These are phyloP conservation scores for Euglossa dilemma DNA, from an alignment of 1,140 invertebrate genomes.

Conservation along the genomic window DNA sequence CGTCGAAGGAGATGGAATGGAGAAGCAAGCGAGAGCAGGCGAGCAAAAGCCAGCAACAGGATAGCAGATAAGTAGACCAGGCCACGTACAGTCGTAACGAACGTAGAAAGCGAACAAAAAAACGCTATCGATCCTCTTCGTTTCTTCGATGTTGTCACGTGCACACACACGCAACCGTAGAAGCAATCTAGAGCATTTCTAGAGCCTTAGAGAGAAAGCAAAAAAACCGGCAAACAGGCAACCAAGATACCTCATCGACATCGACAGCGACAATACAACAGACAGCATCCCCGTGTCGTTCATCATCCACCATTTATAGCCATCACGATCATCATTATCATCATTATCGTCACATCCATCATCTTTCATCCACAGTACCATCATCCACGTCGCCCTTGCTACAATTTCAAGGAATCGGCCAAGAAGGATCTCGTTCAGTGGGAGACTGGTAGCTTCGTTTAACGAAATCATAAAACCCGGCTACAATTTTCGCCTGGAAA, in stretches of 20 bases:
- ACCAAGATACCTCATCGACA: constrained; percentile 44
- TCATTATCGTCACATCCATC: constrained; percentile 59
- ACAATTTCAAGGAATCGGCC: background rate
- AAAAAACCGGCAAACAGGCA: constrained; percentile 35
- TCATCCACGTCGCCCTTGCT: constrained; percentile 35
- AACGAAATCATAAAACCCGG: background rate
- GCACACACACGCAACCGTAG: constrained; percentile 69
- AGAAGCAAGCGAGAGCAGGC: constrained; percentile 44
- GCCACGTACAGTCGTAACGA: constrained; percentile 55
- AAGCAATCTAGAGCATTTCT: constrained; percentile 70
- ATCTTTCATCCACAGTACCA: constrained; percentile 46
- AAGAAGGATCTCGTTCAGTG: constrained; percentile 28
- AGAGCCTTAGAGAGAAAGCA: constrained; percentile 57
- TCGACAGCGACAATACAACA: constrained; percentile 51
- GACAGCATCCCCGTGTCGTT: constrained; percentile 54
- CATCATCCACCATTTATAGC: constrained; percentile 49
- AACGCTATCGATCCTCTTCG: constrained; percentile 57
- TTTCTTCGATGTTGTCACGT: constrained; percentile 73
- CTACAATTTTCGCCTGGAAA: background rate
- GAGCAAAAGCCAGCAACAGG: constrained; percentile 40
- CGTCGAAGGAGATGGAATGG: constrained; percentile 23
- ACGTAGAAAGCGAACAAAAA: constrained; percentile 44
- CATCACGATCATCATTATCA: constrained; percentile 50
- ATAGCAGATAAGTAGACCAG: constrained; percentile 76
- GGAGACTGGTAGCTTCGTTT: background rate